These are phyloP conservation scores for Emydura subglobosa DNA, from an alignment of 2,113 vertebrate genomes.

Conservation along the genomic window DNA sequence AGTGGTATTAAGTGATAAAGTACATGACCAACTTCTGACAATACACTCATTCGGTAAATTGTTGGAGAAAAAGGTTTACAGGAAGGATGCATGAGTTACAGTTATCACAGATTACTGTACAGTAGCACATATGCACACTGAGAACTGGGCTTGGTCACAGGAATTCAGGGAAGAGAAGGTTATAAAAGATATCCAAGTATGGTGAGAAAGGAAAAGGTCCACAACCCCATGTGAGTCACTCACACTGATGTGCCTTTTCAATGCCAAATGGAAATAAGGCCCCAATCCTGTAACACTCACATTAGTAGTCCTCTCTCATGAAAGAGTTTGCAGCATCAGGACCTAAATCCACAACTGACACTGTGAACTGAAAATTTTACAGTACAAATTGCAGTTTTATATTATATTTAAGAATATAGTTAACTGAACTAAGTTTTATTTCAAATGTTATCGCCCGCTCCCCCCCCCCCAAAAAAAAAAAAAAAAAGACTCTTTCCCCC, in stretches of 20 bases:
- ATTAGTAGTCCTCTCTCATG: background rate
- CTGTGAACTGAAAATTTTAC: background rate
- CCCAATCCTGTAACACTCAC: background rate
- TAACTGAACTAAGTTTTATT: background rate
- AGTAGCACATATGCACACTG: background rate
- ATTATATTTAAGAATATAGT: background rate
- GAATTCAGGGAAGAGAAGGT: background rate
- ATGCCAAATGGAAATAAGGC: background rate
- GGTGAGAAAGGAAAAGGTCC: background rate
- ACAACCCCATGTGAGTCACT: background rate
- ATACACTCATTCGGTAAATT: background rate
- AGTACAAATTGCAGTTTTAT: background rate
- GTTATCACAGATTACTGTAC: background rate
- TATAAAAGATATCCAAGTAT: background rate
- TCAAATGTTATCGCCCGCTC: background rate
- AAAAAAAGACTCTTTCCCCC: background rate
- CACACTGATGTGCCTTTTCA: background rate
- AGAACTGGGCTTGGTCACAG: background rate
- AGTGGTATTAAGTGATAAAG: background rate
- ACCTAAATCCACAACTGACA: background rate
- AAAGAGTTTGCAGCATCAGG: background rate
- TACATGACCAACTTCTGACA: background rate
- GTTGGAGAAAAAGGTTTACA: background rate
- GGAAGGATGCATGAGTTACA: background rate
- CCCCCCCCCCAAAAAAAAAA: background rate